Percentiles rank a stretch among this genome's conserved stretches.
Conservation (phyloP, 1,140 invertebrate species). For the Cyclina sinensis region DNA sequence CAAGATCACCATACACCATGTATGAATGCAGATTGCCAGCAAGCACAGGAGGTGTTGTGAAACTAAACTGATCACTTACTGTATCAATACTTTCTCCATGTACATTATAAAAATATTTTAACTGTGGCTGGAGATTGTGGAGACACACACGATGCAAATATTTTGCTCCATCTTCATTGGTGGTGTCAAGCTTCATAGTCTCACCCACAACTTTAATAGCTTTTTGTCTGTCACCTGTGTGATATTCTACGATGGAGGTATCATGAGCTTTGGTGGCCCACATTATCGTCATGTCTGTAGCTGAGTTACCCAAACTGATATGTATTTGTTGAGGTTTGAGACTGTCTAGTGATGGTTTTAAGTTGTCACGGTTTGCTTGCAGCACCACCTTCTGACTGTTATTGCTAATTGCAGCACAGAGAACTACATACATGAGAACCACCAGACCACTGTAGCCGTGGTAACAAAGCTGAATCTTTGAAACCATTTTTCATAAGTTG, state of each 20-base stretch:
- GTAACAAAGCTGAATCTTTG: background rate
- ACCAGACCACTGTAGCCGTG: background rate
- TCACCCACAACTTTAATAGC: constrained; percentile 64
- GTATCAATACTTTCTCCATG: constrained; percentile 64
- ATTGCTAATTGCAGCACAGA: background rate
- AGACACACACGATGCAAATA: constrained; percentile 78
- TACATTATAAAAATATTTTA: constrained; percentile 76
- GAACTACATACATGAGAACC: background rate
- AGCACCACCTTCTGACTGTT: constrained; percentile 3
- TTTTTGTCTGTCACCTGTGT: constrained; percentile 64
- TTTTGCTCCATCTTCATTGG: constrained; percentile 70
- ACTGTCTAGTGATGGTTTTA: constrained; percentile 15
- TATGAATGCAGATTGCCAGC: constrained; percentile 84
- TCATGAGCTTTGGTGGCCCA: constrained; percentile 77
- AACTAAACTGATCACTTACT: constrained; percentile 75
- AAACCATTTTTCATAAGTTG: background rate
- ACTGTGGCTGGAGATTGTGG: constrained; percentile 69
- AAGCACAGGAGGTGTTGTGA: constrained; percentile 69
- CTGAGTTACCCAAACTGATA: constrained; percentile 73
- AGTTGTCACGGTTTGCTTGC: constrained; percentile 44
- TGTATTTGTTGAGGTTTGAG: constrained; percentile 64
- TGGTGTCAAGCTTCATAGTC: constrained; percentile 70
- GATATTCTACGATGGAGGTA: constrained; percentile 74
- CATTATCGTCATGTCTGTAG: constrained; percentile 78
- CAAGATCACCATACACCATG: constrained; percentile 96